Percentiles rank a stretch among this genome's conserved stretches.
phyloP scores from a whole-genome alignment of 2,888 invertebrate species.

The Acanthosoma haemorrhoidale region DNA sequence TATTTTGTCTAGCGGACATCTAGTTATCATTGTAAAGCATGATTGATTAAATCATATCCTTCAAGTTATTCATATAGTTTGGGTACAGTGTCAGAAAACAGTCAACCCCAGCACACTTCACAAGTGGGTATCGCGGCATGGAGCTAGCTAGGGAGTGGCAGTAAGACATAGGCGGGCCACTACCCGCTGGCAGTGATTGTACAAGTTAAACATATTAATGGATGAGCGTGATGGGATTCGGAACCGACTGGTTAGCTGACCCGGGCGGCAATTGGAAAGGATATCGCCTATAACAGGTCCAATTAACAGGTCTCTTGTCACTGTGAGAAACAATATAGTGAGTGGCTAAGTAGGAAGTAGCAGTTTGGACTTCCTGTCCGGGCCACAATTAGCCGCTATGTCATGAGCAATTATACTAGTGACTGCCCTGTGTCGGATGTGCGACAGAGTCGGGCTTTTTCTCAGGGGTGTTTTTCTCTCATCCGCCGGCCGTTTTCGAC shows the following conservation, averaged over 20 bases:
- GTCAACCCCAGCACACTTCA: too few relatives aligned
- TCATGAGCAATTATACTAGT: neutral
- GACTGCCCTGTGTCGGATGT: neutral
- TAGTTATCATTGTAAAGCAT: too few relatives aligned
- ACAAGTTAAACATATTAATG: neutral
- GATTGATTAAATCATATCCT: too few relatives aligned
- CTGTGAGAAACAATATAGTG: conserved; percentile 21
- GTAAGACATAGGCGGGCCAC: neutral
- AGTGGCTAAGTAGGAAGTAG: conserved; percentile 2
- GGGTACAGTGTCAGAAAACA: too few relatives aligned
- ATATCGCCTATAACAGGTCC: conserved; percentile 9
- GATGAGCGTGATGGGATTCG: conserved; percentile 19
- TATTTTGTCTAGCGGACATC: too few relatives aligned
- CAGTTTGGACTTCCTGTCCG: conserved; percentile 26
- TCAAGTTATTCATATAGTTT: too few relatives aligned
- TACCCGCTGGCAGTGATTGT: too few relatives aligned
- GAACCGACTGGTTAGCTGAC: conserved; percentile 18
- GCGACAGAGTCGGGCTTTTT: neutral
- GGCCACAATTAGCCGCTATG: neutral
- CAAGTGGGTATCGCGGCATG: too few relatives aligned
- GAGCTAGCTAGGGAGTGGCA: neutral
- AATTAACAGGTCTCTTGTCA: conserved; percentile 5
- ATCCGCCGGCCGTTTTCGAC: neutral
- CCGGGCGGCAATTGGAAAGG: neutral
- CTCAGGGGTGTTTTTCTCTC: neutral